phyloP scores from a whole-genome alignment of 2,888 invertebrate genomes.

The Microlaimidae sp. region DNA sequence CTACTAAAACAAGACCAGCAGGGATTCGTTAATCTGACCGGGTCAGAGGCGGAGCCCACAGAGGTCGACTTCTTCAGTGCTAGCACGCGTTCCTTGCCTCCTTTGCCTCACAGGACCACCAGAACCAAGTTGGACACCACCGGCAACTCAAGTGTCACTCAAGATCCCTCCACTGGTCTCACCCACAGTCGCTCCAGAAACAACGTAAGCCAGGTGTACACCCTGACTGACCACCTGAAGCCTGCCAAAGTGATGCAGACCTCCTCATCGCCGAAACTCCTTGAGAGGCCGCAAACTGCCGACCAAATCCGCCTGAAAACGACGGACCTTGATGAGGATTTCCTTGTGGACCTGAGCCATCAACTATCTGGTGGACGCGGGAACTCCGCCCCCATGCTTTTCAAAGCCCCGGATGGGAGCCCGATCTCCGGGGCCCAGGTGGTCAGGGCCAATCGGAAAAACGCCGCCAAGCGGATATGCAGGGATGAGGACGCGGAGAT shows the following conservation, averaged over 20 bases:
- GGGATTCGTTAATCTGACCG: neutral
- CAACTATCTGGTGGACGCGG: neutral
- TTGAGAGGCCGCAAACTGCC: neutral
- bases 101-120: neutral
- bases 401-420: neutral
- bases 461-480: neutral
- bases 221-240: neutral
- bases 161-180: neutral
- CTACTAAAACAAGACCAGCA: neutral
- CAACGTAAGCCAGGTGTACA: too few species aligned
- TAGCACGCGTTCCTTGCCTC: neutral
- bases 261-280: too few species aligned
- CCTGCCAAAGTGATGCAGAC: too few species aligned
- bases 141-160: neutral
- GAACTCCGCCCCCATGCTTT: neutral
- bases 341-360: too few species aligned
- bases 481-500: neutral
- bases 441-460: neutral
- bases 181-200: neutral
- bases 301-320: neutral
- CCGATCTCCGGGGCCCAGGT: neutral
- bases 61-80: neutral
- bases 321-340: neutral
- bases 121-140: neutral
- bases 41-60: neutral